Conservation (phyloP, 2,888 invertebrate species). For the Cyrtodaria siliqua region DNA sequence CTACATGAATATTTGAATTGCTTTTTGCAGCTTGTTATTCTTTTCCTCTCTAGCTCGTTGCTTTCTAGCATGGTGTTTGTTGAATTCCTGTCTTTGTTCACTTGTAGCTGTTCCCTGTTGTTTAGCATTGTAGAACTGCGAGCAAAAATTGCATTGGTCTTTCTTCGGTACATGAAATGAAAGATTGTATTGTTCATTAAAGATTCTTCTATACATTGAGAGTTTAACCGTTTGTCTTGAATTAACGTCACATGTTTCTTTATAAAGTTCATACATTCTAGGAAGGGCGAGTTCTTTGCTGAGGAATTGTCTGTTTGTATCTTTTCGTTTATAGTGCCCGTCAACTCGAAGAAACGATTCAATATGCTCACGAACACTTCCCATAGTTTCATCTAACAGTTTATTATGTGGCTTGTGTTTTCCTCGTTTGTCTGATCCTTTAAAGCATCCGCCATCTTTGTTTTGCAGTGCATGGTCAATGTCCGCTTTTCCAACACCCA, state of each 20-base stretch:
- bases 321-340: slow-evolving; percentile 47
- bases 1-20: slow-evolving; percentile 7
- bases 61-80: slow-evolving; percentile 29
- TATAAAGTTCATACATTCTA: slow-evolving; percentile 44
- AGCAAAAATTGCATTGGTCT: slow-evolving; percentile 51
- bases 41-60: slow-evolving; percentile 41
- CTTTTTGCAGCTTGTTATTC: slow-evolving; percentile 6
- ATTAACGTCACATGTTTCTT: slow-evolving; percentile 12
- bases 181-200: slow-evolving; percentile 42
- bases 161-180: slow-evolving; percentile 58
- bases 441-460: background rate
- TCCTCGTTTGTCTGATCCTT: slow-evolving; percentile 10
- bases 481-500: slow-evolving; percentile 6
- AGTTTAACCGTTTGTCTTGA: slow-evolving; percentile 14
- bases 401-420: slow-evolving; percentile 8
- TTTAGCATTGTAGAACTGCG: slow-evolving; percentile 20
- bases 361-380: slow-evolving; percentile 40
- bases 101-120: slow-evolving; percentile 5
- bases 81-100: slow-evolving; percentile 14
- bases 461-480: slow-evolving; percentile 10
- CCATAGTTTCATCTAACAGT: slow-evolving; percentile 1
- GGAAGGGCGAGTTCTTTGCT: slow-evolving; percentile 31
- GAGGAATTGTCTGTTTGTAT: slow-evolving; percentile 34
- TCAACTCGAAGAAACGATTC: slow-evolving; percentile 53
- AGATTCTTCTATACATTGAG: slow-evolving; percentile 29